These are phyloP conservation scores for Lysandra bellargus DNA, from an alignment of 2,888 invertebrate species.

Conservation along the genomic window DNA sequence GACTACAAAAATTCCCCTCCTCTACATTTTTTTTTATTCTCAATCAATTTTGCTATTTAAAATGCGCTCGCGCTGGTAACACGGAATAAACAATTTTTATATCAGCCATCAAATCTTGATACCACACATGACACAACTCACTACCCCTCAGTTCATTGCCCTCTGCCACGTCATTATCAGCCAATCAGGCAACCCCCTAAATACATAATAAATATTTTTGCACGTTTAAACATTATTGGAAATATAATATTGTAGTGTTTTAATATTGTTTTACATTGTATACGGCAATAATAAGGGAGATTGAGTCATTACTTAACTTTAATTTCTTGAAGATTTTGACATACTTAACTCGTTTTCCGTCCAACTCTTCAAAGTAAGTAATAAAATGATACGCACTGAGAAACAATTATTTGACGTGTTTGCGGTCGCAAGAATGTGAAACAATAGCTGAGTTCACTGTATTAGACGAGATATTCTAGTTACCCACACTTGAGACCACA, in stretches of 20 bases:
- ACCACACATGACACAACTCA: no score
- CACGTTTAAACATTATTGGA: neutral
- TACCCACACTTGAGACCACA: no score
- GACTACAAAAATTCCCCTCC: no score
- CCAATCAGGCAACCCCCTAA: constrained; percentile 2
- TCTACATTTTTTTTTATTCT: no score
- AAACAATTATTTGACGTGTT: no score
- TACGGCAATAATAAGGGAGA: neutral
- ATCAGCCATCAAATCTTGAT: neutral
- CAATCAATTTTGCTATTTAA: no score
- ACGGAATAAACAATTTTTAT: neutral
- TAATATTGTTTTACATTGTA: neutral
- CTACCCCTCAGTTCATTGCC: neutral
- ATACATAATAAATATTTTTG: neutral
- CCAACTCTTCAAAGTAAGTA: no score
- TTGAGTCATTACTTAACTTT: neutral
- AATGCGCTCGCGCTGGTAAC: neutral
- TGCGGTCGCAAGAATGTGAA: no score
- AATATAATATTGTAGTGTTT: neutral
- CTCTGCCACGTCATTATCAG: neutral
- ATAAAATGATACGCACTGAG: no score
- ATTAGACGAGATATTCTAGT: neutral
- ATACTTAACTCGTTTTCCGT: no score
- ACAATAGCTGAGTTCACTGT: neutral
- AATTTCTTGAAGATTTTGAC: no score